Conservation (phyloP, 2,797 vertebrate species). For the Sebastes trivittatus region DNA sequence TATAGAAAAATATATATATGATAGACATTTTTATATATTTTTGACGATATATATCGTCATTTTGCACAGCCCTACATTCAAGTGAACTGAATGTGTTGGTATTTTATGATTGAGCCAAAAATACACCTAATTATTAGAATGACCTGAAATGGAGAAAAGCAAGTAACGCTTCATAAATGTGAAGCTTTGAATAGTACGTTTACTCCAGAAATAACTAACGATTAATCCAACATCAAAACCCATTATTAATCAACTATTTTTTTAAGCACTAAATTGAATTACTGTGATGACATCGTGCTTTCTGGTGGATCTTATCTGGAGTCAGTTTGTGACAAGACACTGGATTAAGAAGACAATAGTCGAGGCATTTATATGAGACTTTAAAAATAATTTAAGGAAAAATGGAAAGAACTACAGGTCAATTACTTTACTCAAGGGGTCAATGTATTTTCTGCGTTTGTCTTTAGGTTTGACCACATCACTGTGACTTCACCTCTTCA, state of each 20-base stretch:
- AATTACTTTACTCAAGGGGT: not conserved
- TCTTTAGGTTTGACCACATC: constrained; percentile 71
- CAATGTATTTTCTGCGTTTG: not conserved
- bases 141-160: not conserved
- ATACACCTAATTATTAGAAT: not conserved
- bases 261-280: not conserved
- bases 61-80: not conserved
- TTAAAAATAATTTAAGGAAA: not conserved
- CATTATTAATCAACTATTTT: not conserved
- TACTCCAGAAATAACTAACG: not conserved
- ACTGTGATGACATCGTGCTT: not conserved
- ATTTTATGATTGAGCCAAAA: not conserved
- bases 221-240: not conserved
- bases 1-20: no score
- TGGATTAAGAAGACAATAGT: not conserved
- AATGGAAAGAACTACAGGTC: not conserved
- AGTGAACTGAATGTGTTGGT: not conserved
- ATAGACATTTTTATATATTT: no score
- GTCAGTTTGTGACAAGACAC: not conserved
- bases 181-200: not conserved
- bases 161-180: not conserved
- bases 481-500: constrained; percentile 69
- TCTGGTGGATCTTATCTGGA: not conserved
- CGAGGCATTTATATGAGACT: not conserved
- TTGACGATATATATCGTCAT: no score